Evolutionary conservation across 2,797 vertebrate species (phyloP), one percentile per base, ranked within the genome.

Genomic region (Cirrhinus mrigala): DNA sequence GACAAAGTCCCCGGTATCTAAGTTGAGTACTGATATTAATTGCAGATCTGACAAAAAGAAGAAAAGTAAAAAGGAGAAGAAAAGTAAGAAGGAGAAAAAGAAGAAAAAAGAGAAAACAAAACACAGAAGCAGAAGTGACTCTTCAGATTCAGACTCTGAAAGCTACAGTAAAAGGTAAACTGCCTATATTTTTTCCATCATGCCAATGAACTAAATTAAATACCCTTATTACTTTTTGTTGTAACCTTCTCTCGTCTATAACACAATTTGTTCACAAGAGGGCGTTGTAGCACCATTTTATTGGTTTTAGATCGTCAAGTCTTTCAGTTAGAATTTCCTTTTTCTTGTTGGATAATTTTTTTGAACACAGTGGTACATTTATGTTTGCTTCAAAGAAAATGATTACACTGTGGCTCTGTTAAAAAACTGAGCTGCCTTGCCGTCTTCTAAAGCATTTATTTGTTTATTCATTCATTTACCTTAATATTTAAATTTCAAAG

Each of bases 31-130:
- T 81, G n/a, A 14, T 76, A 5, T 77, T 82, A 46, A 15, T 77
- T 16, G 68, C 54, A 98, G 97, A 48, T 90, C 89, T 0, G 96
- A 96, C 3, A 88, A 83, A 64, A 90, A 92, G 89, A 98, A 96
- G 92, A 98, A 96, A 84, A 94, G 94, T 90, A 97, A 94, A 84
- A 97, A 97, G 68, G 96, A 98, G 64, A 97, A 98, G 56, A 97
- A 93, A 86, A 96, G 95, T n/a, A 96, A 96, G 69, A 96, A 96
- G 11, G 96, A 96, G 83, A 97, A 97, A 87, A 89, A 94, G 83
- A 92, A 94, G 14, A 94, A 95, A 44, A 94, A 95, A 88, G 96
- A 96, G 73, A 96, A 95, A 80, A 93, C 91, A 69, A 93, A 12
- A 0, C 92, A 93, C 33, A 91, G 90, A 69, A 89, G 88, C 91